phyloP scores from a whole-genome alignment of 2,113 vertebrate genomes.

The Leptodactylus fuscus region DNA sequence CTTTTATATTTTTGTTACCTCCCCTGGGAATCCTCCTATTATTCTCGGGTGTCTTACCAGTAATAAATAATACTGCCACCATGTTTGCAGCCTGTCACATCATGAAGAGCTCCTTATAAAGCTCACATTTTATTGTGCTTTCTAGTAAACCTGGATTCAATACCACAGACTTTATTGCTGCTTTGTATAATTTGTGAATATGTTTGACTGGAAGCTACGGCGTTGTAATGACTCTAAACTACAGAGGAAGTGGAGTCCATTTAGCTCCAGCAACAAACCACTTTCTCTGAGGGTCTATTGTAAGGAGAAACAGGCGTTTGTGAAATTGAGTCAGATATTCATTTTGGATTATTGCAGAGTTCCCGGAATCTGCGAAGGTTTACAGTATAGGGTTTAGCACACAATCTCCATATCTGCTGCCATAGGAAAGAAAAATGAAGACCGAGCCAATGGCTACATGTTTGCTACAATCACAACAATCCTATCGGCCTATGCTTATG shows the following conservation, averaged over 20 bases:
- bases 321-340: conserved; percentile 20
- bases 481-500: background rate
- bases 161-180: conserved; percentile 13
- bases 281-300: conserved; percentile 35
- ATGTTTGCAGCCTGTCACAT: background rate
- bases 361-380: conserved; percentile 28
- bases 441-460: background rate
- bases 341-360: conserved; percentile 7
- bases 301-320: conserved; percentile 26
- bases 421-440: background rate
- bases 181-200: conserved; percentile 5
- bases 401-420: conserved; percentile 3
- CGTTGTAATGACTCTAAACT: conserved; percentile 40
- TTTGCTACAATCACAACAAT: too few species aligned
- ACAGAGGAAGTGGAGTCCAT: conserved; percentile 46
- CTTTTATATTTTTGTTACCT: too few species aligned
- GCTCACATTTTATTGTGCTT: too few species aligned
- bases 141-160: background rate
- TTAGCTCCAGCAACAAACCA: conserved; percentile 15
- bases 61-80: background rate
- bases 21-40: too few species aligned
- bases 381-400: background rate
- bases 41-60: too few species aligned
- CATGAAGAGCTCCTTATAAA: too few species aligned
- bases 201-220: background rate